A percentile compares a stretch with the other conserved stretches of the same genome.
Conservation (phyloP, 2,888 invertebrate species). For the Mactromeris polynyma region DNA sequence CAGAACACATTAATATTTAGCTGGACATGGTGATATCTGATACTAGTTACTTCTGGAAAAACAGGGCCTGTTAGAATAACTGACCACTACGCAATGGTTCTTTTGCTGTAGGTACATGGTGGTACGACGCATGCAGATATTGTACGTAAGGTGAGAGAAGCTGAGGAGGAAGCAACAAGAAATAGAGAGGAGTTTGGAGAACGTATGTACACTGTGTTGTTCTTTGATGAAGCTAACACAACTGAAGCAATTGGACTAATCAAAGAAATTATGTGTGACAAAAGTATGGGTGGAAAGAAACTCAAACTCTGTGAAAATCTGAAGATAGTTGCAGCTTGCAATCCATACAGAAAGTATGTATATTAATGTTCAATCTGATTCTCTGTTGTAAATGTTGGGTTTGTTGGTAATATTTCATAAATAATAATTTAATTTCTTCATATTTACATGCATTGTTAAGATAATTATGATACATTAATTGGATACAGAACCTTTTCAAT, state of each 20-base stretch:
- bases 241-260: conserved; percentile 80
- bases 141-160: conserved; percentile 78
- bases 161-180: conserved; percentile 74
- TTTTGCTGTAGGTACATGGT: conserved; percentile 81
- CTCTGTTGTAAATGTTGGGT: no score
- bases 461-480: no score
- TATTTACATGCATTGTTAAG: no score
- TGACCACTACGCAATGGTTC: no score
- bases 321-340: conserved; percentile 86
- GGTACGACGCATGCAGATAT: conserved; percentile 83
- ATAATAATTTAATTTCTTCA: no score
- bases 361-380: no score
- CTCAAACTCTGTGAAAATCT: conserved; percentile 75
- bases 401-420: no score
- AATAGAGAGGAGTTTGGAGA: conserved; percentile 69
- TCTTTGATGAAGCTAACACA: conserved; percentile 86
- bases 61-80: no score
- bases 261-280: conserved; percentile 82
- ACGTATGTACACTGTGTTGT: conserved; percentile 82
- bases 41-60: not conserved
- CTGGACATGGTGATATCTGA: no score
- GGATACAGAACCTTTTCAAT: no score
- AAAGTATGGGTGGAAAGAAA: conserved; percentile 79
- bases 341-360: conserved; percentile 85
- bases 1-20: no score